Percentiles rank a stretch among this genome's conserved stretches.
Evolutionary conservation across 2,113 vertebrate species (phyloP).

Genomic region (Eudyptes chrysolophus): DNA sequence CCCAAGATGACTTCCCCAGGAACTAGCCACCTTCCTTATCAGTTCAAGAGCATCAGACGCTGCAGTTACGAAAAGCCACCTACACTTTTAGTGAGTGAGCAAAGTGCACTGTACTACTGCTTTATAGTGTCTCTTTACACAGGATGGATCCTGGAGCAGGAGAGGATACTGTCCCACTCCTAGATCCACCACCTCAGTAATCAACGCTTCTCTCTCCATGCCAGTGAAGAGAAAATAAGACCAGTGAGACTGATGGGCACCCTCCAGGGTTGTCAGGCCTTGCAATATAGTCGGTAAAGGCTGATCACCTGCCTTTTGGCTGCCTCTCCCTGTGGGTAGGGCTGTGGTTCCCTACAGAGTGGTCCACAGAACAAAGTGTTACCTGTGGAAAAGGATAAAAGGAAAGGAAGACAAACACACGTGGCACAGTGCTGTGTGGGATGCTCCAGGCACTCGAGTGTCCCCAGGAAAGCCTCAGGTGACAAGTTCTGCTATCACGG

Average conservation of each 20-base stretch:
- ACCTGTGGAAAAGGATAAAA: not conserved
- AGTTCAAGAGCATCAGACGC: not conserved
- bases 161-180: not conserved
- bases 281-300: not conserved
- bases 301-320: not conserved
- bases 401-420: not conserved
- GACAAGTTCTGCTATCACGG: not conserved
- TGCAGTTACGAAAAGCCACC: not conserved
- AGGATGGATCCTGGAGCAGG: not conserved
- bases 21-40: not conserved
- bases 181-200: not conserved
- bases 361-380: not conserved
- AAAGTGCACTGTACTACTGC: not conserved
- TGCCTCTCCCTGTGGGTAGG: not conserved
- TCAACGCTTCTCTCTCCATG: not conserved
- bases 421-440: not conserved
- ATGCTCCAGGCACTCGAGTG: not conserved
- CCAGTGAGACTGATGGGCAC: not conserved
- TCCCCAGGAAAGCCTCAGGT: not conserved
- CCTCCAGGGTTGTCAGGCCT: not conserved
- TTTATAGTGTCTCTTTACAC: not conserved
- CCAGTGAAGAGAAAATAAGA: not conserved
- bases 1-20: not conserved
- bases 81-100: not conserved
- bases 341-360: not conserved